Percentiles rank a stretch among this genome's conserved stretches.
Evolutionary conservation across 2,797 vertebrate genomes (phyloP).

Genomic region (Tokudaia muenninki): DNA sequence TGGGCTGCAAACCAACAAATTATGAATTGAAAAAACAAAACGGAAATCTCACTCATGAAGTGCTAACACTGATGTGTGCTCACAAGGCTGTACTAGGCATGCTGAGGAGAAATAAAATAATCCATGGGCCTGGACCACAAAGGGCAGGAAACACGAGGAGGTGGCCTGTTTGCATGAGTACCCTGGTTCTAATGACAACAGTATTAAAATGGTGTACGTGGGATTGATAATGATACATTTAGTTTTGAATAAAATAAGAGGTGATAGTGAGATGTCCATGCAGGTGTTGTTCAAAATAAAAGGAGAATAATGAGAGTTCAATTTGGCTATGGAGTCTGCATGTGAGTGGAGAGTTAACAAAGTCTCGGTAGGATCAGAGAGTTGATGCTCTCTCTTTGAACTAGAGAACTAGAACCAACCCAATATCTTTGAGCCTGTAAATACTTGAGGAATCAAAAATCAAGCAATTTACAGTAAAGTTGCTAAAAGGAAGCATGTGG

Average conservation of each 20-base stretch:
- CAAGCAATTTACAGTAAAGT: neutral
- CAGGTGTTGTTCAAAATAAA: neutral
- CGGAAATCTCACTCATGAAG: fast-evolving
- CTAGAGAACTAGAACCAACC: neutral
- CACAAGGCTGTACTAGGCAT: no score
- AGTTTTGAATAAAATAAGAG: neutral
- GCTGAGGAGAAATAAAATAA: neutral
- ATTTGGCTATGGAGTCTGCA: neutral
- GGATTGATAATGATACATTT: neutral
- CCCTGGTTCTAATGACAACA: neutral
- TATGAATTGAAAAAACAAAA: neutral
- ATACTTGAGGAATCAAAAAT: neutral
- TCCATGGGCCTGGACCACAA: neutral
- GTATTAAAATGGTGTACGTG: neutral
- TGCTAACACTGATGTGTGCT: neutral
- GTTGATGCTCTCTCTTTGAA: neutral
- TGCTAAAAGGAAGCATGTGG: neutral
- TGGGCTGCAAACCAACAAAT: neutral
- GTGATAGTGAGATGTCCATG: neutral
- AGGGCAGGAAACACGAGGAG: fast-evolving
- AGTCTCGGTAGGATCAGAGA: neutral
- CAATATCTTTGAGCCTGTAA: neutral
- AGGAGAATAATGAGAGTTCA: neutral
- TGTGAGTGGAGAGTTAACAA: neutral
- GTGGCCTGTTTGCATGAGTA: neutral